Percentiles rank a stretch among this genome's conserved stretches.
phyloP scores from a whole-genome alignment of 1,140 invertebrate species.

The Tetragonula clypearis region DNA sequence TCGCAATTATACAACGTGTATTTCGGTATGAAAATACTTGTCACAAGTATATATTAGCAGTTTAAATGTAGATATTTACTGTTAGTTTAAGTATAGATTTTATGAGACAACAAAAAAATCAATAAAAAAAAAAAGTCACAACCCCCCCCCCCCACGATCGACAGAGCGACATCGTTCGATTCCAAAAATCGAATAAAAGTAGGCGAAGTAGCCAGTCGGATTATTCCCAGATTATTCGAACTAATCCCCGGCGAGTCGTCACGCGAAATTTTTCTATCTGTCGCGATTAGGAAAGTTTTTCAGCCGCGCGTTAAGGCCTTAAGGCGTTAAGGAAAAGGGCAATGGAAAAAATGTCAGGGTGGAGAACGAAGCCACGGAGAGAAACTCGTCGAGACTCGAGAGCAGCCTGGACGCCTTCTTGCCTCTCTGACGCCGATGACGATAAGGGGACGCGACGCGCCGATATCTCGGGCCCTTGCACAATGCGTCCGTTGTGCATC shows the following conservation, averaged over 20 bases:
- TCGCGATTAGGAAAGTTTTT: constrained; percentile 49
- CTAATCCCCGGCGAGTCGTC: constrained; percentile 38
- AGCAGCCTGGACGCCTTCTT: too few relatives aligned
- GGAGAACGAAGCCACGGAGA: background rate
- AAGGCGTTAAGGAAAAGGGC: background rate
- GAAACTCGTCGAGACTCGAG: constrained; percentile 18
- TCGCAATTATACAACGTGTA: too few relatives aligned
- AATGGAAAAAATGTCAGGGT: background rate
- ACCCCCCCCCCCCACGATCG: too few relatives aligned
- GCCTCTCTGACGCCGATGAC: constrained; percentile 44
- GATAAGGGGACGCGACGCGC: constrained; percentile 57
- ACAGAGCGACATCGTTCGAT: background rate
- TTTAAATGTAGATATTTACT: too few relatives aligned
- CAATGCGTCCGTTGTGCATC: constrained; percentile 70
- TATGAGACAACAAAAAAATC: too few relatives aligned
- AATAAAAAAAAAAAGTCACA: too few relatives aligned
- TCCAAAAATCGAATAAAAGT: background rate
- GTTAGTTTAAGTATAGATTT: too few relatives aligned
- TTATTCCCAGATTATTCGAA: background rate
- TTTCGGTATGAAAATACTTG: too few relatives aligned
- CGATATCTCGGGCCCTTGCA: constrained; percentile 58
- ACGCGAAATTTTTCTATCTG: constrained; percentile 47
- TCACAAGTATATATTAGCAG: too few relatives aligned
- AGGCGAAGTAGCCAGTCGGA: too few relatives aligned
- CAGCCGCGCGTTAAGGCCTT: too few relatives aligned